Conservation (phyloP, 1,140 invertebrate genomes). For the Sarcophaga peregrina region DNA sequence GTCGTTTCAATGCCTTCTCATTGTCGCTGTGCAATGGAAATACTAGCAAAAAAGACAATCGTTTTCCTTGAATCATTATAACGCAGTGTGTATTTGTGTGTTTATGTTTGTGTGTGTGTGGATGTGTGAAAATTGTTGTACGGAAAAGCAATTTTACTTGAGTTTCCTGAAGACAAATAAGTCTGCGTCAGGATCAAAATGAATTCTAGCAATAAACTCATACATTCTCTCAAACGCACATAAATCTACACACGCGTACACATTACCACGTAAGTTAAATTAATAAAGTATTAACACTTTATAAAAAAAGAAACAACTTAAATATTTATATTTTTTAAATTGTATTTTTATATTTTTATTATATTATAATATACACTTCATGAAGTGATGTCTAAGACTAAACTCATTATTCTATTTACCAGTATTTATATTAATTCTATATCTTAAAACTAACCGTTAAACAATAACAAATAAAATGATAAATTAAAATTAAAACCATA, state of each 20-base stretch:
- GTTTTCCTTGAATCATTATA: too few species aligned
- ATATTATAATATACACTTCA: too few species aligned
- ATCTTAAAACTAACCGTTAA: too few species aligned
- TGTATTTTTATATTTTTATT: too few species aligned
- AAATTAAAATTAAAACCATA: too few species aligned
- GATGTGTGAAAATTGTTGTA: background rate
- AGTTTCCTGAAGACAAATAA: slow-evolving; percentile 66
- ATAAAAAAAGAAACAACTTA: too few species aligned
- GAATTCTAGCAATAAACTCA: slow-evolving; percentile 61
- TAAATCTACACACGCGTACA: slow-evolving; percentile 51
- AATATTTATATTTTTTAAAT: too few species aligned
- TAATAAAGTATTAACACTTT: too few species aligned
- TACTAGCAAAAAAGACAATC: background rate
- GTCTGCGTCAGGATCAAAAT: slow-evolving; percentile 62
- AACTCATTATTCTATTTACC: too few species aligned
- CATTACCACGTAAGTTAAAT: background rate
- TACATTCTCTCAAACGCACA: slow-evolving; percentile 45
- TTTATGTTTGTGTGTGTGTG: background rate
- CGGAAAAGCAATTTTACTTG: slow-evolving; percentile 65
- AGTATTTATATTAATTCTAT: too few species aligned
- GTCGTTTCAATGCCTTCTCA: background rate
- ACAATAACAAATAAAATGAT: too few species aligned
- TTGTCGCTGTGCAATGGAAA: background rate
- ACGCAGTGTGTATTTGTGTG: background rate
- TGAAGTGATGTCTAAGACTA: too few species aligned